phyloP scores from a whole-genome alignment of 2,113 vertebrate genomes.

The Copsychus sechellarum region DNA sequence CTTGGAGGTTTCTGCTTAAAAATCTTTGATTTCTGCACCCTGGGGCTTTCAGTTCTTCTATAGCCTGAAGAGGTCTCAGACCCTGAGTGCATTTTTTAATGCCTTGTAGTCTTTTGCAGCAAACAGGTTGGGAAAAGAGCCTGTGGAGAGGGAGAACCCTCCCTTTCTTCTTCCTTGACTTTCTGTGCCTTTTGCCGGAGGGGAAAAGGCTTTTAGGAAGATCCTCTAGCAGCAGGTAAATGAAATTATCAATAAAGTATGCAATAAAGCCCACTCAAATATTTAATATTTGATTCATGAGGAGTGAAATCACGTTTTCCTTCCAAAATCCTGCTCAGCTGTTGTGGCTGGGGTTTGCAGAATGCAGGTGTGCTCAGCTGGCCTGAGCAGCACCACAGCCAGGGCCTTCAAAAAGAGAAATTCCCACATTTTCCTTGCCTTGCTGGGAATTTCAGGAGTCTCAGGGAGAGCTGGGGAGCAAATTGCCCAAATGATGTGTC shows the following conservation, averaged over 20 bases:
- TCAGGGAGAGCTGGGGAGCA: not conserved
- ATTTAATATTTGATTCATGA: not conserved
- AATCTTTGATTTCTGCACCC: not conserved
- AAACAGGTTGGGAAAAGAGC: not conserved
- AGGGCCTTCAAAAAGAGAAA: not conserved
- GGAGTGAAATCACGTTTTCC: rapidly evolving
- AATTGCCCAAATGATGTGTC: not conserved
- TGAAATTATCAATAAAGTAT: not conserved
- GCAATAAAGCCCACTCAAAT: not conserved
- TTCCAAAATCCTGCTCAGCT: not conserved
- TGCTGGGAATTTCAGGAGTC: not conserved
- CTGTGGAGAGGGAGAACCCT: not conserved
- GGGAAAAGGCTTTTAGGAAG: not conserved
- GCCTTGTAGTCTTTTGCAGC: not conserved
- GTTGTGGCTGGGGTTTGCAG: not conserved
- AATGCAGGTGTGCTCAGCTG: not conserved
- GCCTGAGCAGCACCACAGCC: not conserved
- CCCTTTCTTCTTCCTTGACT: not conserved
- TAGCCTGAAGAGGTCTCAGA: not conserved
- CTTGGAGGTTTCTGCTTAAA: not conserved
- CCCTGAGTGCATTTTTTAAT: not conserved
- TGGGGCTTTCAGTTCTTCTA: not conserved
- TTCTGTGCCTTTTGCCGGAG: not conserved
- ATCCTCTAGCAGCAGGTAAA: not conserved
- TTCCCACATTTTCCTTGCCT: rapidly evolving